Conservation (phyloP, 2,888 invertebrate genomes). For the Drosophila atripex region DNA sequence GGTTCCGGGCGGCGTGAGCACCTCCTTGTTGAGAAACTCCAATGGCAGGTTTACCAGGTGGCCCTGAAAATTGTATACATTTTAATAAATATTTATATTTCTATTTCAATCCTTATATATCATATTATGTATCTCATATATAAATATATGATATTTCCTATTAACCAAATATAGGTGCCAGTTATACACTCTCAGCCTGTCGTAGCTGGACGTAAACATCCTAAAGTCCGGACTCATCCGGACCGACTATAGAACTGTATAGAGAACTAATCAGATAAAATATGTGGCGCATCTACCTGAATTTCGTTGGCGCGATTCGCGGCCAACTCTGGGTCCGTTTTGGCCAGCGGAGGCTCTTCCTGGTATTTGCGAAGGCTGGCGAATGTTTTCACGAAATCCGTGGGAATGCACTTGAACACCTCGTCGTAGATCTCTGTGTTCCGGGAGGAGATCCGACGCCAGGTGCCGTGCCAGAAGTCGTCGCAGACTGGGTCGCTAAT, state of each 20-base stretch:
- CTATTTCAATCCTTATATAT: too few species aligned
- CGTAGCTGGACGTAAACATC: too few species aligned
- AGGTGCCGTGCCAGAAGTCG: conserved; percentile 92
- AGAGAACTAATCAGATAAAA: background rate
- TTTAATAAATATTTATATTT: too few species aligned
- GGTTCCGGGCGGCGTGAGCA: conserved; percentile 91
- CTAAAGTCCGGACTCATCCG: too few species aligned
- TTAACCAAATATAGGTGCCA: too few species aligned
- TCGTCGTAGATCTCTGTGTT: conserved; percentile 97
- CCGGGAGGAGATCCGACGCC: conserved; percentile 90
- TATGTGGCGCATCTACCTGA: conserved; percentile 84
- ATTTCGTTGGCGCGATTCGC: conserved; percentile 90
- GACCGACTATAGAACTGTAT: too few species aligned
- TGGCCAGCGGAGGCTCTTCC: conserved; percentile 89
- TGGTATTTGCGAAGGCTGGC: conserved; percentile 90
- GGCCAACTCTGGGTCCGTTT: conserved; percentile 89
- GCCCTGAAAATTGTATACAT: conserved; percentile 85
- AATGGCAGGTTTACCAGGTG: conserved; percentile 94
- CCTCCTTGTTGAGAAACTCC: conserved; percentile 94
- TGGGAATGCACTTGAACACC: conserved; percentile 96
- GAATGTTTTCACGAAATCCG: conserved; percentile 92
- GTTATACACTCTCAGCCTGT: too few species aligned
- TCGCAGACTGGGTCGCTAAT: conserved; percentile 92
- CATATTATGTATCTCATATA: too few species aligned
- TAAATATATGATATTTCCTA: too few species aligned